These are phyloP conservation scores for Drosophila monieri DNA, from an alignment of 2,888 invertebrate genomes.

Conservation along the genomic window DNA sequence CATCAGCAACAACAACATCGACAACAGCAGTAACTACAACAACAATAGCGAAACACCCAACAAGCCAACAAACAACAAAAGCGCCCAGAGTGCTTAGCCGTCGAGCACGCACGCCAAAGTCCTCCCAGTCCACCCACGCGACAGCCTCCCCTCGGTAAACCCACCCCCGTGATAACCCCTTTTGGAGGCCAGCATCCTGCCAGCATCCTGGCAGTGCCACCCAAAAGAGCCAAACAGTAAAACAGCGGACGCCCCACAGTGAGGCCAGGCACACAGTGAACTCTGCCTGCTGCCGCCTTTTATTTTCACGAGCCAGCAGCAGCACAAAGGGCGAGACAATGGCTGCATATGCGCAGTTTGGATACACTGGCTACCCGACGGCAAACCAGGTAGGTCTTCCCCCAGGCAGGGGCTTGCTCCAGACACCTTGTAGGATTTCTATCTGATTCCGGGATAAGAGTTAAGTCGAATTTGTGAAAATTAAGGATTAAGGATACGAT, in stretches of 20 bases:
- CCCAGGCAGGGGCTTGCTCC: background rate
- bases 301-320: background rate
- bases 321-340: constrained; percentile 63
- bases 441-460: background rate
- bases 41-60: constrained; percentile 48
- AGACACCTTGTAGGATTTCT: background rate
- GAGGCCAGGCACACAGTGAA: constrained; percentile 43
- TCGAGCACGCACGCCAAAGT: constrained; percentile 68
- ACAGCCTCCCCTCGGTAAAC: constrained; percentile 2
- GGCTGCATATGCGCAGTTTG: constrained; percentile 96
- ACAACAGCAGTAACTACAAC: constrained; percentile 65
- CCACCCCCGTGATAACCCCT: constrained; percentile 21
- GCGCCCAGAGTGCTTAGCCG: constrained; percentile 75
- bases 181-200: constrained; percentile 32
- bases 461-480: background rate
- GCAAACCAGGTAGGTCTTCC: constrained; percentile 91
- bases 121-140: constrained; percentile 23
- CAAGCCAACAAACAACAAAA: constrained; percentile 62
- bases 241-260: constrained; percentile 61
- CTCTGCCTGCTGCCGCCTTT: constrained; percentile 9
- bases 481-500: constrained; percentile 7
- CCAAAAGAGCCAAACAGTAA: constrained; percentile 17
- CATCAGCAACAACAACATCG: constrained; percentile 51
- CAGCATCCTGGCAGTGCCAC: constrained; percentile 38
- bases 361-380: constrained; percentile 94